Conservation (phyloP, 1,140 invertebrate genomes). For the Apolygus lucorum region DNA sequence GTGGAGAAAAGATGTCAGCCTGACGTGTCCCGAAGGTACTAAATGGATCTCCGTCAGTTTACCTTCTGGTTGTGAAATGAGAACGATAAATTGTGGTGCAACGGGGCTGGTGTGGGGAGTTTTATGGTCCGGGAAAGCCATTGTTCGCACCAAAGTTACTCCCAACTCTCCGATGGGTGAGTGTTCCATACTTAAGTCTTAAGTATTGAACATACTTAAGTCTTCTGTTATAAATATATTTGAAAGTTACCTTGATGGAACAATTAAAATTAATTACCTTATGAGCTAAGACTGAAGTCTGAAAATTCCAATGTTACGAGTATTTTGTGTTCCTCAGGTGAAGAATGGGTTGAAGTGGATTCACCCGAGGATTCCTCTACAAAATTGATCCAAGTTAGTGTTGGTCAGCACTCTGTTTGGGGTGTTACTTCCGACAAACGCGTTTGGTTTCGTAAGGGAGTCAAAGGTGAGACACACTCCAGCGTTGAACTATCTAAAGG, state of each 20-base stretch:
- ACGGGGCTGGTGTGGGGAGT: slow-evolving; percentile 78
- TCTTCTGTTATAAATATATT: too few species aligned
- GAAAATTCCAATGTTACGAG: too few species aligned
- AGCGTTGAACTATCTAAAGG: slow-evolving; percentile 63
- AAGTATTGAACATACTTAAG: too few species aligned
- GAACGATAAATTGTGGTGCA: slow-evolving; percentile 71
- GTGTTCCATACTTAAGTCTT: too few species aligned
- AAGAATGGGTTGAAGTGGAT: slow-evolving; percentile 70
- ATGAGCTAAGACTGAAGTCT: too few species aligned
- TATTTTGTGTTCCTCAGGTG: slow-evolving; percentile 51
- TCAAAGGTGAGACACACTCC: slow-evolving; percentile 53
- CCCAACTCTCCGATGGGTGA: neutral
- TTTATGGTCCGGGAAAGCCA: slow-evolving; percentile 65
- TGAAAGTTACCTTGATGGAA: too few species aligned
- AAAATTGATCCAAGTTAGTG: slow-evolving; percentile 64
- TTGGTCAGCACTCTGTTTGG: slow-evolving; percentile 80
- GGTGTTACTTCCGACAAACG: slow-evolving; percentile 70
- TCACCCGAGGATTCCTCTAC: slow-evolving; percentile 51
- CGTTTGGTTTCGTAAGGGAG: slow-evolving; percentile 84
- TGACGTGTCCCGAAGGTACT: slow-evolving; percentile 70
- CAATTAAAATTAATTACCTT: too few species aligned
- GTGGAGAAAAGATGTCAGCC: slow-evolving; percentile 69
- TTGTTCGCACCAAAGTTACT: slow-evolving; percentile 50
- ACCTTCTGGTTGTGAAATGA: slow-evolving; percentile 61
- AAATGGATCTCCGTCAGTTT: slow-evolving; percentile 60